A percentile compares a stretch with the other conserved stretches of the same genome.
Conservation (phyloP, 1,140 invertebrate genomes). For the Portunus trituberculatus region DNA sequence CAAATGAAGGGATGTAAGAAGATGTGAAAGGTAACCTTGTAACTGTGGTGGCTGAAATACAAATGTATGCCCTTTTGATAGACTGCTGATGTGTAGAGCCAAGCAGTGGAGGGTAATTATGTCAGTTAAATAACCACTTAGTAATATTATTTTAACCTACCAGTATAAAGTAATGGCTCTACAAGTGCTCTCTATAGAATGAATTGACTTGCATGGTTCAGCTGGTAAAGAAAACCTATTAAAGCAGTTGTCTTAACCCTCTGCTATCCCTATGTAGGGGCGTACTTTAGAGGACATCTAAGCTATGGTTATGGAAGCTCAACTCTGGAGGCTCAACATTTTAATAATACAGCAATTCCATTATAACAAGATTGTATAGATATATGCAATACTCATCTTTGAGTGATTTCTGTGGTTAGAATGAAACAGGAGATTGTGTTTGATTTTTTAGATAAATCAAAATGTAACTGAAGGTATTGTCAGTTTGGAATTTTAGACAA, state of each 20-base stretch:
- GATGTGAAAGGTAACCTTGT: background rate
- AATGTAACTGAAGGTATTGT: too few relatives aligned
- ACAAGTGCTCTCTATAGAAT: constrained; percentile 49
- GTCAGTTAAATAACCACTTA: constrained; percentile 17
- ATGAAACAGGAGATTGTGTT: too few relatives aligned
- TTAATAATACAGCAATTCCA: too few relatives aligned
- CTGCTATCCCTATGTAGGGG: constrained; percentile 50
- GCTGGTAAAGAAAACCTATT: constrained; percentile 51
- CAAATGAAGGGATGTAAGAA: background rate
- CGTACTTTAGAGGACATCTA: constrained; percentile 39
- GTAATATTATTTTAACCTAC: constrained; percentile 43
- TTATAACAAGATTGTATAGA: too few relatives aligned
- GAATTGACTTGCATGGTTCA: constrained; percentile 60
- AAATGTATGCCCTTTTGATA: background rate
- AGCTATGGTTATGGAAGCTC: constrained; percentile 33
- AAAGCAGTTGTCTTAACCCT: constrained; percentile 36
- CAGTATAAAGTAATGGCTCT: constrained; percentile 56
- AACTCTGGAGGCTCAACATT: background rate
- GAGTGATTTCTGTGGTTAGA: background rate
- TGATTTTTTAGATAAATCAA: too few relatives aligned
- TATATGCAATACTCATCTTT: too few relatives aligned
- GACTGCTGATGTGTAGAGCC: constrained; percentile 37
- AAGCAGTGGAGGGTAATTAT: constrained; percentile 34
- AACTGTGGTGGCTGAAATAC: constrained; percentile 45
- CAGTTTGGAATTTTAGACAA: too few relatives aligned